Conservation (phyloP, 2,113 vertebrate genomes). For the Lepus americanus region DNA sequence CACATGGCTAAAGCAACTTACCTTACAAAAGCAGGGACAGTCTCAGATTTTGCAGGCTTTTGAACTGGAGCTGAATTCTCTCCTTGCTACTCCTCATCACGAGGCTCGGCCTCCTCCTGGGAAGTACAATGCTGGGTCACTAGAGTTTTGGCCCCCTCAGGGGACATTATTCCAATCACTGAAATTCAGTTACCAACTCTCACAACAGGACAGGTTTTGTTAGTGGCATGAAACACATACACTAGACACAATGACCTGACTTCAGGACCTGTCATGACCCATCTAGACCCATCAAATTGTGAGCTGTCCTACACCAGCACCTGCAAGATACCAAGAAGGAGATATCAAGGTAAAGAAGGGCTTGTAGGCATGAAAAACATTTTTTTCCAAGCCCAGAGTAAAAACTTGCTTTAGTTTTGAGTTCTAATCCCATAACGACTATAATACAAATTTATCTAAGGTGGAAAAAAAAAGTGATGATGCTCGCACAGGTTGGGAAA, state of each 20-base stretch:
- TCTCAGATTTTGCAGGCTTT: constrained; percentile 71
- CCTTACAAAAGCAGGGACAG: constrained; percentile 77
- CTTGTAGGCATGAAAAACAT: not conserved
- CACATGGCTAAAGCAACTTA: constrained; percentile 55
- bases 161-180: constrained; percentile 19
- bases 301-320: not conserved
- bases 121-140: constrained; percentile 74
- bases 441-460: not conserved
- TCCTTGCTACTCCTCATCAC: constrained; percentile 84
- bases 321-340: constrained; percentile 33
- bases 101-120: constrained; percentile 83
- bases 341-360: not conserved
- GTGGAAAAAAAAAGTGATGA: not conserved
- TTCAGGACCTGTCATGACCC: constrained; percentile 1
- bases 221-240: constrained; percentile 46
- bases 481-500: not conserved
- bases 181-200: constrained; percentile 65
- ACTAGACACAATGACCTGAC: not conserved
- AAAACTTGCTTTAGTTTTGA: constrained; percentile 9
- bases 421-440: not conserved
- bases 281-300: constrained; percentile 32
- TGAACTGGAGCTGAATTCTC: constrained; percentile 76
- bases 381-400: not conserved
- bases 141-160: constrained; percentile 14
- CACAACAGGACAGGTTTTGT: constrained; percentile 57